Evolutionary conservation across 2,797 vertebrate genomes (phyloP), one percentile per base, ranked within the genome.

Genomic region (Myotis pilosus): DNA sequence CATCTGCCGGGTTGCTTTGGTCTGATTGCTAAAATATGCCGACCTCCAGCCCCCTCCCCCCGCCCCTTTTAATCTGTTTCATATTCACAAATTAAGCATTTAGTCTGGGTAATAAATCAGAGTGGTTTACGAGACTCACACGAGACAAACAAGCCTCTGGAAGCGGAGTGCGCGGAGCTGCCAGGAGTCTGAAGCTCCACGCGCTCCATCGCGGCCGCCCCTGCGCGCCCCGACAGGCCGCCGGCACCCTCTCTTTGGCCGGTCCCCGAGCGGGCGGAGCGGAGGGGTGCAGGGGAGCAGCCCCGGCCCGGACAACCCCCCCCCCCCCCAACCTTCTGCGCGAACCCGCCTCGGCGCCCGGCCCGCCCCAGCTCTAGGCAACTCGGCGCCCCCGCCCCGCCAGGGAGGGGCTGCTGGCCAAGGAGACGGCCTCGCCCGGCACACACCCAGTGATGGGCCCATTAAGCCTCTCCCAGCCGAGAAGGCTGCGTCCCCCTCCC

Each of bases 61-160:
- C 96, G 92, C 97, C 97, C 97, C 98, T 98, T 98, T 98, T 98
- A 98, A 98, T 98, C 98, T 98, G 98, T 98, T 98, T 98, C 98
- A 98, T 98, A 98, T 98, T 98, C 98, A 98, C 98, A 98, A 98
- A 98, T 98, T 98, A 98, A 98, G 98, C 98, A 98, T 98, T 98
- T 98, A 98, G 98, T 98, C 98, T 98, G 98, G 98, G 98, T 98
- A 98, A 98, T 98, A 98, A 98, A 98, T 98, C 98, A 98, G 97
- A 96, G 98, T 98, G 98, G 98, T 98, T 98, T 98, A 98, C 97
- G 97, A 98, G 98, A 97, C 98, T 97, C 97, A 97, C 98, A 97
- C 94, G 98, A 98, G 97, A 98, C 98, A 98, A 98, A 98, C 98
- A 98, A 98, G 94, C 96, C 96, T 97, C 97, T 95, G 96, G 94